Evolutionary conservation across 2,888 invertebrate species (phyloP).

Genomic region (Ophonus ardosiacus): DNA sequence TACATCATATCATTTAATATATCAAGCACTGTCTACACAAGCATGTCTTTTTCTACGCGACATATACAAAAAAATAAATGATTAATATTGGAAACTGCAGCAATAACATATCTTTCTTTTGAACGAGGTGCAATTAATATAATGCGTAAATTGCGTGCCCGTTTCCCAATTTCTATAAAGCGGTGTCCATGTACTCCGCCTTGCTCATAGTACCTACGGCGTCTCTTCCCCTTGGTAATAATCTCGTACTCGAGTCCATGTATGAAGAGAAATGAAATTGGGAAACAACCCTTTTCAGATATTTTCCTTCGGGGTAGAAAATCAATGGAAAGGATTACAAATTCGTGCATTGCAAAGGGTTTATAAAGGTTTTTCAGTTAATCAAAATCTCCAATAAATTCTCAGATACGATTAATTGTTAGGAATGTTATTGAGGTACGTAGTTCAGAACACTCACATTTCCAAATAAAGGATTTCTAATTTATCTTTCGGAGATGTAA

Average conservation of each 20-base stretch:
- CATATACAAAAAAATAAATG: too few relatives aligned
- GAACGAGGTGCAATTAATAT: background rate
- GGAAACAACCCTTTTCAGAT: constrained; percentile 52
- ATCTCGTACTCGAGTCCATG: background rate
- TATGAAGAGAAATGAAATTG: constrained; percentile 44
- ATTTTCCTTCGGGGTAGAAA: constrained; percentile 53
- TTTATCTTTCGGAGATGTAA: constrained; percentile 30
- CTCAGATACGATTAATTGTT: constrained; percentile 72
- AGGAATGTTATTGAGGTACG: constrained; percentile 74
- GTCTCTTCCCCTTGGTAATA: background rate
- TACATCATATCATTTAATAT: too few relatives aligned
- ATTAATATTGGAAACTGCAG: too few relatives aligned
- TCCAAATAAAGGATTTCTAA: constrained; percentile 50
- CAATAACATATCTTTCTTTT: too few relatives aligned
- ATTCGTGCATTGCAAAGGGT: constrained; percentile 43
- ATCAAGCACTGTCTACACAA: too few relatives aligned
- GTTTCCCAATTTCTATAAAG: too few relatives aligned
- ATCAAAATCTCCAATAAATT: constrained; percentile 71
- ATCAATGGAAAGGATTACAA: constrained; percentile 55
- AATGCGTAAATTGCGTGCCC: constrained; percentile 1
- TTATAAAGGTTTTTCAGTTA: constrained; percentile 65
- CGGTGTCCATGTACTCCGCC: too few relatives aligned
- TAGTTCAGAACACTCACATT: constrained; percentile 22
- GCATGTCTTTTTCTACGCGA: too few relatives aligned
- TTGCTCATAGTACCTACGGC: too few relatives aligned